Evolutionary conservation across 1,140 invertebrate species (phyloP).

Genomic region (Propsilocerus akamusi): DNA sequence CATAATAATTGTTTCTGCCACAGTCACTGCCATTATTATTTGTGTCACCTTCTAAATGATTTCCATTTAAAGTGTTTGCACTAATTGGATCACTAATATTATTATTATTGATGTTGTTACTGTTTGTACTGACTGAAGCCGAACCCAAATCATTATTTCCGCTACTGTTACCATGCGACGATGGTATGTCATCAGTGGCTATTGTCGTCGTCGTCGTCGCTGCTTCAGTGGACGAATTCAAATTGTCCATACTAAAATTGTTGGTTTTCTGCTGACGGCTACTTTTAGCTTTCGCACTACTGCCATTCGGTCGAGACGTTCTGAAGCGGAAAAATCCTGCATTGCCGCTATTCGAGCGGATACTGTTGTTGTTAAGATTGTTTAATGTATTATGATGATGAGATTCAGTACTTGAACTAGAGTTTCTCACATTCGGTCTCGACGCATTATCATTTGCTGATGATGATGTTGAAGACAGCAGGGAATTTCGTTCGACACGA

Average conservation of each 20-base stretch:
- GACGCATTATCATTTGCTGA: constrained; percentile 6
- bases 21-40: constrained; percentile 7
- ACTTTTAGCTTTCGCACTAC: not conserved
- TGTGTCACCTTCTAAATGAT: constrained; percentile 7
- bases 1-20: constrained; percentile 4
- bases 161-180: not conserved
- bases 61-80: constrained; percentile 5
- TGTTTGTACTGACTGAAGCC: not conserved
- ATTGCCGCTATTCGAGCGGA: not conserved
- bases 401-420: constrained; percentile 1
- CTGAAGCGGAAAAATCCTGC: not conserved
- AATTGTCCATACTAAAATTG: constrained; percentile 4
- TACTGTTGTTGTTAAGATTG: not conserved
- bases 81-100: constrained; percentile 7
- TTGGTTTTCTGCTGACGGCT: constrained; percentile 7
- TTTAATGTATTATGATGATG: not conserved
- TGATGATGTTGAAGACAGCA: constrained; percentile 18
- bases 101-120: not conserved
- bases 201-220: no score
- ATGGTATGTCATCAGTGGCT: constrained; percentile 7
- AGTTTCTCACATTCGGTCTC: not conserved
- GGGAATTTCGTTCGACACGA: constrained; percentile 19
- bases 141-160: not conserved
- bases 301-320: not conserved
- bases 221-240: constrained; percentile 6